phyloP scores from a whole-genome alignment of 2,113 vertebrate genomes.

The Chelonoidis abingdonii region DNA sequence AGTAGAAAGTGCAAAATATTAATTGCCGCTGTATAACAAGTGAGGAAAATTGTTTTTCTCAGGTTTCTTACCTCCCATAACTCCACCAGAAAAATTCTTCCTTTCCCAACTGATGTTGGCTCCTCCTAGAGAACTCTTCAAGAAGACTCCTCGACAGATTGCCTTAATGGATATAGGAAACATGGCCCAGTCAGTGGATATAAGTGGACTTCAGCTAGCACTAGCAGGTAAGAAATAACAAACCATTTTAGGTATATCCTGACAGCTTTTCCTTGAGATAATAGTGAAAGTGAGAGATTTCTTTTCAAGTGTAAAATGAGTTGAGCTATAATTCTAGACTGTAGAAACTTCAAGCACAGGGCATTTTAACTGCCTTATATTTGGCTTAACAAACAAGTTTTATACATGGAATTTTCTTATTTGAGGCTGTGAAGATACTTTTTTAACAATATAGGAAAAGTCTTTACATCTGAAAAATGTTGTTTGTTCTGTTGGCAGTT shows the following conservation, averaged over 20 bases:
- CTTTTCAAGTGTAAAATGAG: not conserved
- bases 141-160: conserved; percentile 97
- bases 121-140: conserved; percentile 95
- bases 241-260: not conserved
- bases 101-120: conserved; percentile 98
- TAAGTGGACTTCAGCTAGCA: conserved; percentile 95
- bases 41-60: not conserved
- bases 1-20: not conserved
- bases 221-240: conserved; percentile 86
- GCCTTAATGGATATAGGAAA: conserved; percentile 93
- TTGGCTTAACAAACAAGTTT: not conserved
- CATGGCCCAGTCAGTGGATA: conserved; percentile 93
- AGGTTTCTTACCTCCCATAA: conserved; percentile 98
- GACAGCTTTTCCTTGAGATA: fast-evolving
- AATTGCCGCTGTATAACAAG: not conserved
- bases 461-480: not conserved
- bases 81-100: conserved; percentile 97
- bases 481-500: not conserved
- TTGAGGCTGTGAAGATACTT: not conserved
- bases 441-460: not conserved
- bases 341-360: not conserved
- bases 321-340: fast-evolving
- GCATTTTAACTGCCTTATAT: not conserved
- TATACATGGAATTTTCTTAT: not conserved
- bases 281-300: not conserved